phyloP scores from a whole-genome alignment of 2,113 vertebrate species.

The Podiceps cristatus region DNA sequence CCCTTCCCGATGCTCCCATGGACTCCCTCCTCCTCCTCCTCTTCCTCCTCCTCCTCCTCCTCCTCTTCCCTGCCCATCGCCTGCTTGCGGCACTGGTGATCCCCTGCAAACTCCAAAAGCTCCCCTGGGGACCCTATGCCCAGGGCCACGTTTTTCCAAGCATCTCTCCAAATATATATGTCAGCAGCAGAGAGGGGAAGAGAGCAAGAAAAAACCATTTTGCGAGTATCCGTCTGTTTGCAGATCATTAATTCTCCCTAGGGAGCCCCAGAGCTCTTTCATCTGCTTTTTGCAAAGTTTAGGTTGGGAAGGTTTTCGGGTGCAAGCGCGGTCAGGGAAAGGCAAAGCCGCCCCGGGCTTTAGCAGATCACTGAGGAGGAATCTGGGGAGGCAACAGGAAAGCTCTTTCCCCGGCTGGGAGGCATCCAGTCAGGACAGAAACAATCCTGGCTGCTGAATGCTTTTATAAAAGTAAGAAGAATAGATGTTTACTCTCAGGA shows the following conservation, averaged over 20 bases:
- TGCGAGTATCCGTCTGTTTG: not conserved
- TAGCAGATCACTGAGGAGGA: not conserved
- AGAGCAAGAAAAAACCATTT: not conserved
- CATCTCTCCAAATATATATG: not conserved
- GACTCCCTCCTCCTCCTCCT: not conserved
- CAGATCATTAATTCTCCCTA: not conserved
- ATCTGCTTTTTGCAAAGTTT: not conserved
- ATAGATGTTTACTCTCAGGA: conserved; percentile 58
- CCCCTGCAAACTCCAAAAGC: not conserved
- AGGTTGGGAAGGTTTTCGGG: not conserved
- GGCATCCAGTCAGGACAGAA: conserved; percentile 50
- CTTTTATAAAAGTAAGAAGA: conserved; percentile 34
- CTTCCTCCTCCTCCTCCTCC: not conserved
- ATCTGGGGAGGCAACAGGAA: conserved; percentile 53
- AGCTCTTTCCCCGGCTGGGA: conserved; percentile 15
- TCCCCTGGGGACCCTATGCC: not conserved
- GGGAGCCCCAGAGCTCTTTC: not conserved
- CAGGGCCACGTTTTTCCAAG: not conserved
- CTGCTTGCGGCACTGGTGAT: not conserved
- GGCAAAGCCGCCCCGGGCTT: not conserved
- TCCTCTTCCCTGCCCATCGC: fast-evolving
- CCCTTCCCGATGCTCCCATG: not conserved
- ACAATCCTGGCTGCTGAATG: not conserved
- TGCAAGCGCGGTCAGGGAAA: not conserved
- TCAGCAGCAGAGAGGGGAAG: not conserved